A percentile compares a stretch with the other conserved stretches of the same genome.
These are phyloP conservation scores for Halcyon malimbica DNA, from an alignment of 2,113 vertebrate species.

Conservation along the genomic window DNA sequence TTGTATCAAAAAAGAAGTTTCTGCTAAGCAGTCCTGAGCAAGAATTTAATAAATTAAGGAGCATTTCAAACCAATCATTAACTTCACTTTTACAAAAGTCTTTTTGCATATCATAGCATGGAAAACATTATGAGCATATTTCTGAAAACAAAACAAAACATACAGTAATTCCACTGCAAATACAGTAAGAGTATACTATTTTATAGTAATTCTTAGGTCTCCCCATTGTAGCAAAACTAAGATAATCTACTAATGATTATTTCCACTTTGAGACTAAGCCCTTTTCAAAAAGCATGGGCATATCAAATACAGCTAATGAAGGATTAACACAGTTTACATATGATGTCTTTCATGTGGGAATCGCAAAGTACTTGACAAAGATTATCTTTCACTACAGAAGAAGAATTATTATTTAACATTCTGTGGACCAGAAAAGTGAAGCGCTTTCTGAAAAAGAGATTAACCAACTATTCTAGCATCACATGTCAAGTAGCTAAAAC, in stretches of 20 bases:
- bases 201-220: background rate
- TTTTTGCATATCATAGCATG: background rate
- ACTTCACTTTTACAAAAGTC: background rate
- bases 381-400: background rate
- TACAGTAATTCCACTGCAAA: background rate
- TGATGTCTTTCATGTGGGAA: background rate
- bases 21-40: background rate
- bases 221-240: background rate
- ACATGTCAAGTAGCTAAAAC: conserved; percentile 18
- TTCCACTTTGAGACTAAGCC: background rate
- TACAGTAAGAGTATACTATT: background rate
- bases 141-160: background rate
- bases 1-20: background rate
- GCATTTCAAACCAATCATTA: background rate
- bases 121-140: background rate
- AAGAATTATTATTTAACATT: background rate
- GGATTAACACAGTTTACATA: background rate
- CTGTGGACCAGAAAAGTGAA: background rate
- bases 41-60: background rate
- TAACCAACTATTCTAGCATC: background rate
- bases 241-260: background rate
- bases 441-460: background rate
- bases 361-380: background rate
- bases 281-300: background rate
- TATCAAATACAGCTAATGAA: background rate